These are phyloP conservation scores for Plectropomus leopardus DNA, from an alignment of 2,113 vertebrate species.

Conservation along the genomic window DNA sequence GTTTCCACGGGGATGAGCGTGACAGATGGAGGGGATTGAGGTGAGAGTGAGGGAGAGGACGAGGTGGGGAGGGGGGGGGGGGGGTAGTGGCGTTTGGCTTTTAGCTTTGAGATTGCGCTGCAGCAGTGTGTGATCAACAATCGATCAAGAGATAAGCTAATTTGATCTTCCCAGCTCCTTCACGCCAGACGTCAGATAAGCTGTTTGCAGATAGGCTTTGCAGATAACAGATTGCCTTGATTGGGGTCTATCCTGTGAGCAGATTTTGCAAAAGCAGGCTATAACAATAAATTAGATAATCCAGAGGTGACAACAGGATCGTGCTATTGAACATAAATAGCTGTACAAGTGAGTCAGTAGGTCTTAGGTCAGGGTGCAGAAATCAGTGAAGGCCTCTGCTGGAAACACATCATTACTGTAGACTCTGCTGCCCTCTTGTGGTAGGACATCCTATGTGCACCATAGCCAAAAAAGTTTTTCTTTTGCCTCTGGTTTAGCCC, in stretches of 20 bases:
- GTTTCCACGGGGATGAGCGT: conserved; percentile 40
- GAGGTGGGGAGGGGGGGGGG: not conserved
- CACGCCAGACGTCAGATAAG: not conserved
- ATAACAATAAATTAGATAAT: conserved; percentile 15
- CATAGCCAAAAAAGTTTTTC: not conserved
- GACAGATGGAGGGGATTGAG: conserved; percentile 52
- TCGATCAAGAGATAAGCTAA: conserved; percentile 39
- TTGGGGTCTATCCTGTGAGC: not conserved
- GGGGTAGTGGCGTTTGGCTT: conserved; percentile 5
- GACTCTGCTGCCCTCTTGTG: conserved; percentile 78
- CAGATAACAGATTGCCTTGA: conserved; percentile 27
- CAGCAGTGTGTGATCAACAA: conserved; percentile 34
- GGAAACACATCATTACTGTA: conserved; percentile 12
- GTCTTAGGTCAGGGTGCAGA: conserved; percentile 23
- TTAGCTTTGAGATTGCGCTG: not conserved
- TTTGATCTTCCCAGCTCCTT: conserved; percentile 18
- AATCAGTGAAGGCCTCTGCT: conserved; percentile 5
- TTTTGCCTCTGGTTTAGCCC: not conserved
- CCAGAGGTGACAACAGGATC: conserved; percentile 10
- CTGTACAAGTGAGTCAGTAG: conserved; percentile 26
- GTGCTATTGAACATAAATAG: conserved; percentile 14
- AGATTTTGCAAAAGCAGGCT: conserved; percentile 8
- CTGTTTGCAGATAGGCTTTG: conserved; percentile 17
- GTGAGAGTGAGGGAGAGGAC: conserved; percentile 6
- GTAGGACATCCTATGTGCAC: not conserved